Base-by-base conservation (phyloP, 2,113 vertebrate species). In the Sakesphorus luctuosus region DNA sequence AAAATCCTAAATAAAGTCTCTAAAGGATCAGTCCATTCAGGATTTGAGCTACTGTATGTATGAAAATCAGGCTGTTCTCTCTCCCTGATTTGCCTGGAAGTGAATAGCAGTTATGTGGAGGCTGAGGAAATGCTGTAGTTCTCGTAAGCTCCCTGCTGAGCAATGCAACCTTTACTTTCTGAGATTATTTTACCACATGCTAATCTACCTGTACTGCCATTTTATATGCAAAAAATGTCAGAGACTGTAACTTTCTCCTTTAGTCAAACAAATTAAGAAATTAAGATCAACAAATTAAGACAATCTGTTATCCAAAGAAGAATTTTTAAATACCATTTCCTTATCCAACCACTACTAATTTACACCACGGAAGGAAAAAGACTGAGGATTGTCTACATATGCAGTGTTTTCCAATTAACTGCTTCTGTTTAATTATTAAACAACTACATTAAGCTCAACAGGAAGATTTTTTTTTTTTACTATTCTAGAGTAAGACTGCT, bases 401-500 rank as follows among this genome's bases (percentile, higher is more conserved):
- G 7, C 61, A 72, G 12, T 56, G 50, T 49, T 95, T 94, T 89
- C 84, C 91, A 82, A 58, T 61, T 87, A 97, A 81, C 74, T 68
- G 15, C 66, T 79, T 71, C 88, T 91, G 87, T 79, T 95, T 94
- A 91, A 95, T 95, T 56, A 92, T 89, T 87, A 95, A 96, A 87
- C 89, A 91, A 36, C 44, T 81, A 44, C n/a, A 74, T 82, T 79
- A 79, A 76, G 16, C 46, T 92, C 82, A 89, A 91, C 44, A 87
- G 61, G 83, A 89, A 91, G 33, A 63, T 16, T 29, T 43, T 63
- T 75, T 58, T 66, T 76, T 40, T 52, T 10, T 63, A 43, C 40
- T 14, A 49, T 68, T 77, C 26, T 44, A 81, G 56, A 89, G 35
- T 59, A 87, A 78, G 40, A 38, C n/a, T 52, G 58, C 65, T 84